Evolutionary conservation across 2,113 vertebrate species (phyloP).

Genomic region (Scophthalmus maximus): DNA sequence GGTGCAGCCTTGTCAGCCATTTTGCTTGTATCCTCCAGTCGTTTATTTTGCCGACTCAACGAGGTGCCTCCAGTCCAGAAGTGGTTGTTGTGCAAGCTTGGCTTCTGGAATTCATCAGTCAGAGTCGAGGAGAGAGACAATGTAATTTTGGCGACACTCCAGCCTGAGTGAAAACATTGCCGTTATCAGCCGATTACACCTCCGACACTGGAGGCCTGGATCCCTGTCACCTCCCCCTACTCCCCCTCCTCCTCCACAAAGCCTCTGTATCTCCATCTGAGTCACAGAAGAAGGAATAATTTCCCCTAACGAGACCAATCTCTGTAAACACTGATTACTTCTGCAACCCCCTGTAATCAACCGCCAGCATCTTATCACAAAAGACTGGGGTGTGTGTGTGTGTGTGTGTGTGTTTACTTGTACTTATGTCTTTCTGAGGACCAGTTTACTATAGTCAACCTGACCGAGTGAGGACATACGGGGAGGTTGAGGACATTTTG

Average conservation of each 20-base stretch:
- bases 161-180: conserved; percentile 6
- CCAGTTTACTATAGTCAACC: background rate
- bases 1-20: background rate
- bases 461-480: background rate
- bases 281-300: conserved; percentile 58
- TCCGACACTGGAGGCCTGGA: background rate
- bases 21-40: background rate
- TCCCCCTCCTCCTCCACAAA: background rate
- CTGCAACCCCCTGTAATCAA: conserved; percentile 62
- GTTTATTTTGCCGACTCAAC: background rate
- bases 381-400: background rate
- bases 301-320: conserved; percentile 57
- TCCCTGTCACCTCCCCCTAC: conserved; percentile 19
- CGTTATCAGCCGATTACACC: background rate
- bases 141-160: background rate
- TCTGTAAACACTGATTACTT: conserved; percentile 70
- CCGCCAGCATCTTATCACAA: conserved; percentile 42
- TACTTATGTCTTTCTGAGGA: background rate
- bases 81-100: background rate
- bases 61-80: background rate
- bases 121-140: background rate
- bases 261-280: conserved; percentile 31
- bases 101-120: background rate
- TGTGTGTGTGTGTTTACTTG: conserved; percentile 4
- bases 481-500: too few species aligned